phyloP scores from a whole-genome alignment of 2,888 invertebrate species.

The Bombylius discolor region DNA sequence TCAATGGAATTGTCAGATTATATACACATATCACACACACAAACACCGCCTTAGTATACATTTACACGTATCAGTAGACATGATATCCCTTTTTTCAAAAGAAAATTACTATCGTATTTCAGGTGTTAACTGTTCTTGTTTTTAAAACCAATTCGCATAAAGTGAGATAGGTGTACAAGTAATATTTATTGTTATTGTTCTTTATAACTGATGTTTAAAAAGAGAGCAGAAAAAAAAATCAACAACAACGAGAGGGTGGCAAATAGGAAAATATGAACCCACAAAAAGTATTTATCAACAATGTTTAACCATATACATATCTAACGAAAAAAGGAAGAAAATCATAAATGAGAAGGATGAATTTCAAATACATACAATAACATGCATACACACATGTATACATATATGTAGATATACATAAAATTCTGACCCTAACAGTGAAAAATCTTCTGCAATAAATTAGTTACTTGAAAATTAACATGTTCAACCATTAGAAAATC shows the following conservation, averaged over 20 bases:
- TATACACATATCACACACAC: neutral
- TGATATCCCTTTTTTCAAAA: conserved; percentile 6
- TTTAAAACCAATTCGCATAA: conserved; percentile 15
- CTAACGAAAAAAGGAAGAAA: too few species aligned
- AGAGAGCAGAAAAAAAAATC: too few species aligned
- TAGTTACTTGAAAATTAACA: too few species aligned
- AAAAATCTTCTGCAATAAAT: too few species aligned
- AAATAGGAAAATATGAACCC: neutral
- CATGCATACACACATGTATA: too few species aligned
- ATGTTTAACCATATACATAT: too few species aligned
- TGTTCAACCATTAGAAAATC: too few species aligned
- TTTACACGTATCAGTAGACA: neutral
- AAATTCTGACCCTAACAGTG: neutral
- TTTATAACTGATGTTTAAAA: conserved; percentile 10
- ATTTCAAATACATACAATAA: too few species aligned
- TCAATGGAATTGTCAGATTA: neutral
- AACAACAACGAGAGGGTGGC: neutral
- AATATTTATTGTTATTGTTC: conserved; percentile 13
- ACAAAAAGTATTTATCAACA: too few species aligned
- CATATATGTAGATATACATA: neutral
- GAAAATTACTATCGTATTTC: conserved; percentile 14
- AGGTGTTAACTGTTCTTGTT: conserved; percentile 16
- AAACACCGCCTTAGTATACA: neutral
- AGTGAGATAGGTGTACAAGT: conserved; percentile 7
- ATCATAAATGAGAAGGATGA: too few species aligned